Base-by-base conservation (phyloP, 2,797 vertebrate species). In the Urocyon cinereoargenteus region DNA sequence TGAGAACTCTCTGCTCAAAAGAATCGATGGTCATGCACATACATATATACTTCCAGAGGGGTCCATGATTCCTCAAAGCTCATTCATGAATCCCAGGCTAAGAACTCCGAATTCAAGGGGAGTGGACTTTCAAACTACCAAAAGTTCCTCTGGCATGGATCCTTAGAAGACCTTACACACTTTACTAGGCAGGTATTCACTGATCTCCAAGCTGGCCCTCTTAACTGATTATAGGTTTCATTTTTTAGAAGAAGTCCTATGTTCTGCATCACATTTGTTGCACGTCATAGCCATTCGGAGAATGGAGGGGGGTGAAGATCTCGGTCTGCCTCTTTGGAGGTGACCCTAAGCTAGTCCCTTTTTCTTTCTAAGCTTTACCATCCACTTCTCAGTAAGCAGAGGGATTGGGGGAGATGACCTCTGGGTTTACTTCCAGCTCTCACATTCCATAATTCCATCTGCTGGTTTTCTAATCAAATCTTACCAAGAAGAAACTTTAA, bases 381-480 rank as follows among this genome's bases (percentile, higher is more conserved):
- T 31, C 49, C 3, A n/a, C 55, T 36, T 92, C 59, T 68, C 53
- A 86, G 51, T 81, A 77, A 87, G 51, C 21, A 40, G n/a, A 75
- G 83, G 86, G 24, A 68, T 5, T 61, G 49, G 34, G 61, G 85
- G 75, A 82, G 64, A 86, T 34, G 21, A 51, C 88, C 62, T 36
- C 95, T 93, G 87, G 26, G 53, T 78, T 90, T 24, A 18, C 70
- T 68, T 92, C 40, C 61, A 94, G 79, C 31, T 82, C 94, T 91
- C 83, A 75, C 22, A 94, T 64, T 62, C 91, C 82, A 2, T 90
- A 94, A 96, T 90, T 82, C 75, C 36, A 70, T 94, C 81, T 95
- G 55, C 64, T 92, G 28, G 19, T 86, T 96, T 95, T 82, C 86
- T 90, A 96, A 96, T 94, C 53, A 18, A 95, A 97, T 97, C 82